Base-by-base conservation (phyloP, 2,113 vertebrate species). In the Oxyura jamaicensis region DNA sequence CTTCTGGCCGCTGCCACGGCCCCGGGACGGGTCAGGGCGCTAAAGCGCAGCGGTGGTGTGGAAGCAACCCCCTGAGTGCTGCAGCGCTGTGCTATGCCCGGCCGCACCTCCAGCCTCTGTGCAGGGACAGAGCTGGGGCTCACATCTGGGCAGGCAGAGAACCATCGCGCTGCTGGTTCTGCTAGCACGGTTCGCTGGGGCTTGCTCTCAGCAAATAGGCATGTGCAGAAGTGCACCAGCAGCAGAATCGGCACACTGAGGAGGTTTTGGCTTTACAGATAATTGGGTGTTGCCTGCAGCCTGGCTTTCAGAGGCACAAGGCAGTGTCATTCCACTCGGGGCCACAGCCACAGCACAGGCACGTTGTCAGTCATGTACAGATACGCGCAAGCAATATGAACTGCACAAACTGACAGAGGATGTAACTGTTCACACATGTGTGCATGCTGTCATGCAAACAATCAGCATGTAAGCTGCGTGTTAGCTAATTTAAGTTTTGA, bases 311-410 rank as follows among this genome's bases (percentile, higher is more conserved):
- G 28, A 2, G 10, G 36, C 39, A 3, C 56, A 0, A 1, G 20
- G 28, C 23, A 7, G 18, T 0, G 25, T 12, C 53, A 41, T 29
- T 20, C 28, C 2, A 2, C 41, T 17, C 5, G 42, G 16, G 73
- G 84, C 53, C n/a, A 2, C 2, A 13, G 59, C 7, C n/a, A 10
- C 29, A 1, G 36, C 41, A 2, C 4, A 3, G 26, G 48, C 46
- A 0, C 58, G 4, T 17, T 6, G 31, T 13, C 20, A 0, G n/a
- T 22, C 6, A 6, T 4, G 11, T 14, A 1, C 21, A 2, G 69
- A n/a, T 11, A 0, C 42, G 3, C 41, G 1, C n/a, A 0, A 29
- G 44, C 31, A 4, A 11, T 5, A 42, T 8, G 55, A 41, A 20
- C 59, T 46, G 75, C 36, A 0, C 33, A 2, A 3, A 25, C 10